These are phyloP conservation scores for Malurus alboscapulatus DNA, from an alignment of 2,113 vertebrate species.

Conservation along the genomic window DNA sequence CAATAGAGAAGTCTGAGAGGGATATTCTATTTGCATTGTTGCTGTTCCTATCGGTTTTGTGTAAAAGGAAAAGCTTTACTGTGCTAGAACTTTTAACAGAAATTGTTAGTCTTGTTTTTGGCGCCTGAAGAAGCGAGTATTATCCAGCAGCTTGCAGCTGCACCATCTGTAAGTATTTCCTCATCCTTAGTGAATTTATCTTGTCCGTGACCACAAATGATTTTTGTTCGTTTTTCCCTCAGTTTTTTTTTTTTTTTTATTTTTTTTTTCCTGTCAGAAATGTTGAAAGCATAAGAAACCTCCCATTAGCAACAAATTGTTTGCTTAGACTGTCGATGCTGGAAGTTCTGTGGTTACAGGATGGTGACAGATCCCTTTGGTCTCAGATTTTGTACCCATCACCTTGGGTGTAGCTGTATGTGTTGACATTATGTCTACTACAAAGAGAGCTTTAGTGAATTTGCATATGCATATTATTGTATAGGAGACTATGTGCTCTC, in stretches of 20 bases:
- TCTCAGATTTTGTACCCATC: background rate
- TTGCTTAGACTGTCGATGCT: background rate
- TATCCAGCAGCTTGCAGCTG: background rate
- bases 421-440: background rate
- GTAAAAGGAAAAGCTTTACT: background rate
- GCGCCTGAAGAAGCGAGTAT: background rate
- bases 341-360: background rate
- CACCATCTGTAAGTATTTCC: background rate
- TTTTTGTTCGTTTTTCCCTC: background rate
- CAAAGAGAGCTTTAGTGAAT: background rate
- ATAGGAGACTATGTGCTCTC: background rate
- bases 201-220: background rate
- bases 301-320: background rate
- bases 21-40: background rate
- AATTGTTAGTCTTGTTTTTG: background rate
- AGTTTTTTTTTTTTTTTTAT: background rate
- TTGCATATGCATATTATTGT: background rate
- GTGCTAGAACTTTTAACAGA: background rate
- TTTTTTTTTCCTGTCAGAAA: background rate
- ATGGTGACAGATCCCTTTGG: background rate
- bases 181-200: background rate
- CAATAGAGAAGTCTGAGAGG: background rate
- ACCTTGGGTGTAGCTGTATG: background rate
- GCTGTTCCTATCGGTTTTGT: background rate
- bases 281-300: background rate